Evolutionary conservation across 1,140 invertebrate species (phyloP).

Genomic region (Pseudomyrmex concolor): DNA sequence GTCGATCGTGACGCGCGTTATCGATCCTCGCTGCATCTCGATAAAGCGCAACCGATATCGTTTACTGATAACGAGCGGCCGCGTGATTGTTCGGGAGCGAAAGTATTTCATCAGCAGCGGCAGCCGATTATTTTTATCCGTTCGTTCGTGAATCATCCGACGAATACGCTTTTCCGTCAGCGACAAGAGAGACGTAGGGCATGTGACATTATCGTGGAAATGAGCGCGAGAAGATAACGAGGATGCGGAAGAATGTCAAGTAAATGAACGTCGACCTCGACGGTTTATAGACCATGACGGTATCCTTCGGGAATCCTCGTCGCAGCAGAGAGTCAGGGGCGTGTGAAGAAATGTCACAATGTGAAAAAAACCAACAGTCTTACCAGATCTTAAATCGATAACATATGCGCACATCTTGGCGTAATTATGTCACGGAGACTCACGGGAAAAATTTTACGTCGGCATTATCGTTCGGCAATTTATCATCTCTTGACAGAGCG

Average conservation of each 20-base stretch:
- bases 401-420: background rate
- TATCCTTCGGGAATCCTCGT: constrained; percentile 35
- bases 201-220: constrained; percentile 66
- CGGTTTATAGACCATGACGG: constrained; percentile 39
- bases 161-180: constrained; percentile 52
- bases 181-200: constrained; percentile 28
- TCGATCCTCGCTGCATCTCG: background rate
- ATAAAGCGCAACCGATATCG: constrained; percentile 40
- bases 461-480: constrained; percentile 15
- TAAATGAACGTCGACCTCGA: constrained; percentile 60
- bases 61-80: constrained; percentile 25
- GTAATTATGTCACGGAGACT: background rate
- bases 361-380: constrained; percentile 20
- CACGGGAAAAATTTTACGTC: background rate
- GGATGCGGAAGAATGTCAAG: constrained; percentile 67
- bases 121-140: constrained; percentile 60
- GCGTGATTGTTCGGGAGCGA: constrained; percentile 19
- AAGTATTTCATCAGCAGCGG: constrained; percentile 5
- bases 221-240: constrained; percentile 63
- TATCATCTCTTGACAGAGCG: constrained; percentile 6
- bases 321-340: background rate
- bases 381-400: background rate
- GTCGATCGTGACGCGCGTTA: background rate
- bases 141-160: constrained; percentile 59
- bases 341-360: background rate